Percentiles rank a stretch among this genome's conserved stretches.
These are phyloP conservation scores for Rotaria socialis DNA, from an alignment of 2,888 invertebrate species.

Conservation along the genomic window DNA sequence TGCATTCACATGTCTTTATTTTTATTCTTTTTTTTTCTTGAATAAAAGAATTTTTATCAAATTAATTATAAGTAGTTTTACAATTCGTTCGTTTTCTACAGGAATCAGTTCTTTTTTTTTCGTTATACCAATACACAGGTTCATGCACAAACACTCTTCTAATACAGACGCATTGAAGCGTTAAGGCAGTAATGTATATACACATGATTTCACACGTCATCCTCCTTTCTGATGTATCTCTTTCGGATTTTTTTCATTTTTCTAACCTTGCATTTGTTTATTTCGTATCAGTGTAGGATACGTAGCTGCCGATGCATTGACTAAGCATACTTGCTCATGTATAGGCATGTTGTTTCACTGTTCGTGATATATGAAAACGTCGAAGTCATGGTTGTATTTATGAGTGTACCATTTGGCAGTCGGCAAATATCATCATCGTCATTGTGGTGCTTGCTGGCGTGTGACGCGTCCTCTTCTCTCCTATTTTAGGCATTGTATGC, in stretches of 20 bases:
- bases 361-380: background rate
- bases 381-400: background rate
- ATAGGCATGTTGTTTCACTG: background rate
- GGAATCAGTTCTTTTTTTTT: background rate
- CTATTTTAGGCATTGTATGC: background rate
- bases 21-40: background rate
- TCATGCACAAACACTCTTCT: background rate
- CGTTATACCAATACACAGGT: background rate
- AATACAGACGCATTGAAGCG: background rate
- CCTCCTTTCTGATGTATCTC: background rate
- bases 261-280: background rate
- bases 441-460: constrained; percentile 6
- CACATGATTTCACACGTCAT: background rate
- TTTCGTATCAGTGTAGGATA: background rate
- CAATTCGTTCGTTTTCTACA: background rate
- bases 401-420: background rate
- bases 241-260: background rate
- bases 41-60: background rate
- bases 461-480: constrained; percentile 4
- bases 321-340: background rate
- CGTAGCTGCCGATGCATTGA: background rate
- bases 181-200: background rate
- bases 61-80: background rate
- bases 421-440: background rate
- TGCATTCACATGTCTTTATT: background rate